Base-by-base conservation (phyloP, 1,140 invertebrate genomes). In the Trichonephila clavata region DNA sequence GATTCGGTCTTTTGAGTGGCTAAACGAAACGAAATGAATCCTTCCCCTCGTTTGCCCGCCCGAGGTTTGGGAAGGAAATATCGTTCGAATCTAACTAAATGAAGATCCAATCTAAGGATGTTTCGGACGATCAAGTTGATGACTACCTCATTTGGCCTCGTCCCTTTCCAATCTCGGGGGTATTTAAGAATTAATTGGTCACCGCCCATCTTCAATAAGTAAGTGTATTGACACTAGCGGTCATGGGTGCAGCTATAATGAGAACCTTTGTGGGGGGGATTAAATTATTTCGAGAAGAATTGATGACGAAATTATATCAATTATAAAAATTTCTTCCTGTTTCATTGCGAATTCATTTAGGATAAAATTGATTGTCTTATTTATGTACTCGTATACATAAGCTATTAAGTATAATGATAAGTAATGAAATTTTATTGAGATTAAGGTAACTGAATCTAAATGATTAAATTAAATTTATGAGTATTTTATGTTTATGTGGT, bases 1-100 rank as follows among this genome's bases (percentile, higher is more conserved):
- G 87, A 90, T 90, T 90, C 87, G 87, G 65, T 90, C 87, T 80
- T 90, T 90, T 90, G 87, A 65, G 39, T 90, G 63, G 68, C 68
- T 90, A 90, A 90, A 90, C 87, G 87, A 68, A 80, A 59, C 65
- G 87, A 60, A 80, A 59, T 27, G 87, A 71, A 59, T 90, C 50
- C 68, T 90, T 90, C 86, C 43, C 43, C 63, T n/a, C 50, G 50
- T 50, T 21, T n/a, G 86, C 60, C 61, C 60, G 60, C 86, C 27
- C 16, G 84, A 86, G 24, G 57, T 32, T 86, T 80, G 24, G 39
- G 39, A 39, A 50, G 80, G 80, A 83, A 83, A 83, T 83, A 80
- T 80, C 77, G 68, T 16, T 24, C 68, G 24, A 43, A 71, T 71
- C 68, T 27, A 57, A 14, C 39, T 50, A 83, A 83, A 83, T 83